Base-by-base conservation (phyloP, 2,888 invertebrate genomes). In the Antheraea assamensis region DNA sequence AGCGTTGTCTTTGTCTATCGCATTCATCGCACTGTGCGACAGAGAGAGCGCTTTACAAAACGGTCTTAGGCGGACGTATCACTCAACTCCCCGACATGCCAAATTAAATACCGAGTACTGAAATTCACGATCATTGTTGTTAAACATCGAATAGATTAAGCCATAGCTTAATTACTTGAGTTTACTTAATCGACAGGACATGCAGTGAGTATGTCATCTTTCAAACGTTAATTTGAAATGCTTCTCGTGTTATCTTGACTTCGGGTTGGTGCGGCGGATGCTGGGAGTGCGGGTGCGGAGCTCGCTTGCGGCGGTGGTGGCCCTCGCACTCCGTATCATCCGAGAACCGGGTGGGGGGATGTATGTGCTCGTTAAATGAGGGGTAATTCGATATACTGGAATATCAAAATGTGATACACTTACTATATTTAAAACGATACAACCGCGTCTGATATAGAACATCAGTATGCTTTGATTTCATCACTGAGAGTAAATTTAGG, bases 271-370 rank as follows among this genome's bases (percentile, higher is more conserved):
- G 81, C 71, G 77, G 80, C 35, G 83, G 76, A 77, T 80, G 84
- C 42, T 76, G 74, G 64, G 82, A 78, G 77, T 83, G 85, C 3
- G 82, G 81, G 75, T 92, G 89, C 71, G 89, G 88, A 70, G 82
- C 82, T 72, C 95, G 87, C 84, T 93, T 93, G 80, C 93, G 86
- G 5, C 94, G 87, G 78, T 88, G 91, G 83, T 92, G 95, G 0
- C 87, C 92, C 87, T 95, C 95, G 91, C 95, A 95, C 85, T 96
- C 96, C 74, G 95, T 95, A 88, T 96, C 96, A 95, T 98, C 98
- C 82, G 98, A 97, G 95, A 98, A 98, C 79, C 98, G 96, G 85
- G 97, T 96, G 85, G 98, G 98, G 85, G 98, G 98, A 95, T 98
- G 97, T 87, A 97, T 97, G 91, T 97, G 96, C 86, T 97, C 97